Evolutionary conservation across 2,797 vertebrate species (phyloP).

Genomic region (Enteromius trimaculatus): DNA sequence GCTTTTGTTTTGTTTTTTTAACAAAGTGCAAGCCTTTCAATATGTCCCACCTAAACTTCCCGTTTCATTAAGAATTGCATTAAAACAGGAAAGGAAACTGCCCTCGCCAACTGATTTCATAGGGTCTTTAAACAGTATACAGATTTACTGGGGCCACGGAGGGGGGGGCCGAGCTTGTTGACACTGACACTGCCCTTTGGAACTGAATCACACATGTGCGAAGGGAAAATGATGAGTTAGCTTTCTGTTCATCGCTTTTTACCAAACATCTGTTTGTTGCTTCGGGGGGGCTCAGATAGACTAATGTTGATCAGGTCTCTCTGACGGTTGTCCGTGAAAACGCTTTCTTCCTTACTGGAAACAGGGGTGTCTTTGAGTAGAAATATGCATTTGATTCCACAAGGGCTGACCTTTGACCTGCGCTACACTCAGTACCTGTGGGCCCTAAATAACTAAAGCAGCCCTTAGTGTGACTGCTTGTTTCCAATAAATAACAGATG

Average conservation of each 20-base stretch:
- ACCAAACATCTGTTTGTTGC: constrained; percentile 55
- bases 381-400: constrained; percentile 60
- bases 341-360: constrained; percentile 40
- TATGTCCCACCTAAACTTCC: constrained; percentile 14
- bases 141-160: constrained; percentile 45
- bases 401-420: constrained; percentile 62
- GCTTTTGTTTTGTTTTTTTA: neutral
- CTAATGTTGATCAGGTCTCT: constrained; percentile 42
- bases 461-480: constrained; percentile 57
- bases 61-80: constrained; percentile 16
- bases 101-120: constrained; percentile 25
- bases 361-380: constrained; percentile 53
- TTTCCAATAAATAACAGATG: constrained; percentile 72
- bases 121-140: constrained; percentile 23
- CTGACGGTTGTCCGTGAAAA: constrained; percentile 46
- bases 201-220: constrained; percentile 51
- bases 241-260: constrained; percentile 44
- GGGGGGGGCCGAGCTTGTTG: neutral
- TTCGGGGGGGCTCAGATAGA: constrained; percentile 31
- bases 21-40: neutral
- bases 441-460: constrained; percentile 64
- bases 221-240: constrained; percentile 49
- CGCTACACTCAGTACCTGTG: constrained; percentile 59
- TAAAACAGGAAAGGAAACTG: constrained; percentile 34
- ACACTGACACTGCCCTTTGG: constrained; percentile 38